Evolutionary conservation across 92 coral and sea anemone genomes (phyloP).

Genomic region (Umimayanthus kanabou): DNA sequence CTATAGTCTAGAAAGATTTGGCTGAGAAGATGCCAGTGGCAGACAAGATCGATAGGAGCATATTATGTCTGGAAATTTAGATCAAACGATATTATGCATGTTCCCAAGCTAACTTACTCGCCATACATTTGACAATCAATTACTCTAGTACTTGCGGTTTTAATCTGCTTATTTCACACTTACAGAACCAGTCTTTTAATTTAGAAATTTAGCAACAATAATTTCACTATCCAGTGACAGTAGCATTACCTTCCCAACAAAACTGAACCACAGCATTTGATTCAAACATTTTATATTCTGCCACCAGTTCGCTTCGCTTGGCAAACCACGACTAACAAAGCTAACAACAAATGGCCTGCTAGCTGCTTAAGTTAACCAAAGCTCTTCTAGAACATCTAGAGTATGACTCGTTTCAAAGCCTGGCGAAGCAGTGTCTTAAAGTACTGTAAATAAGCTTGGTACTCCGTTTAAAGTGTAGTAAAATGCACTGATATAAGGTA

Average conservation of each 20-base stretch:
- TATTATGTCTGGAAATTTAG: no score
- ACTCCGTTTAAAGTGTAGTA: neutral
- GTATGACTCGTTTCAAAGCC: neutral
- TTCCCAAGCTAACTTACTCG: neutral
- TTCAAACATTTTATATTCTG: neutral
- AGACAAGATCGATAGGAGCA: neutral
- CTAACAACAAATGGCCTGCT: neutral
- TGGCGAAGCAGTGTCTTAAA: neutral
- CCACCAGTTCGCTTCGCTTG: neutral
- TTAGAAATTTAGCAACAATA: neutral
- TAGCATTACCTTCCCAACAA: neutral
- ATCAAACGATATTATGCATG: no score
- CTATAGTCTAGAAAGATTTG: neutral
- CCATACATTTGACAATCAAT: neutral
- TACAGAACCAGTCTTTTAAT: neutral
- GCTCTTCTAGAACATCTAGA: neutral
- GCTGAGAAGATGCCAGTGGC: neutral
- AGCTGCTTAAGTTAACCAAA: neutral
- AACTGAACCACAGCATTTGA: neutral
- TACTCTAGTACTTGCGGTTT: no score
- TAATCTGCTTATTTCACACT: neutral
- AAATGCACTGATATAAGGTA: neutral
- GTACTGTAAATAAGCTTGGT: neutral
- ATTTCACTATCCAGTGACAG: neutral
- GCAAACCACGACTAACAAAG: neutral